phyloP scores from a whole-genome alignment of 1,140 invertebrate species.

The Pissodes strobi region DNA sequence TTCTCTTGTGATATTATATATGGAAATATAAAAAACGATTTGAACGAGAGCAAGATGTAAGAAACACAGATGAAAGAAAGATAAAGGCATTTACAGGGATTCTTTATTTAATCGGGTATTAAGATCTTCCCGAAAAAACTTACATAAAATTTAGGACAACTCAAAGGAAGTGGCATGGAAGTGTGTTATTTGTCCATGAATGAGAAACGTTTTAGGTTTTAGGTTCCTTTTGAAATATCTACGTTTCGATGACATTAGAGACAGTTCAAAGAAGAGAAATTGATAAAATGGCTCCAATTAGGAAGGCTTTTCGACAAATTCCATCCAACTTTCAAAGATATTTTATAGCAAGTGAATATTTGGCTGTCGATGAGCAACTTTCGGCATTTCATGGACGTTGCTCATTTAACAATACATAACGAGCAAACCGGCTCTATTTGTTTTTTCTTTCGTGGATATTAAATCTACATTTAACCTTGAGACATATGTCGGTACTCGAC shows the following conservation, averaged over 20 bases:
- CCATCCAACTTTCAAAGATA: no score
- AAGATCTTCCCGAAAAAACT: conserved; percentile 15
- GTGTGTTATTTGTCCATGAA: conserved; percentile 28
- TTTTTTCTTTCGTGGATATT: conserved; percentile 49
- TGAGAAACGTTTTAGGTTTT: conserved; percentile 35
- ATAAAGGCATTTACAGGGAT: conserved; percentile 26
- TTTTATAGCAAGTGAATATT: no score
- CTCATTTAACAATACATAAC: no score
- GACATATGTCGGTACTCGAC: conserved; percentile 51
- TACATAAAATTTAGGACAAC: conserved; percentile 42
- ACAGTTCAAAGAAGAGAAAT: conserved; percentile 6
- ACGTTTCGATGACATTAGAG: conserved; percentile 11
- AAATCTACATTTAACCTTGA: conserved; percentile 49
- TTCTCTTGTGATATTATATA: no score
- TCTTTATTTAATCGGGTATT: conserved; percentile 20
- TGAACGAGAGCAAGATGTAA: conserved; percentile 6
- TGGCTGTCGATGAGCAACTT: no score
- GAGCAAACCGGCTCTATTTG: conserved; percentile 52
- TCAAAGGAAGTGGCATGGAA: conserved; percentile 43
- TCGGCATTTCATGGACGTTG: no score
- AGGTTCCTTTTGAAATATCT: conserved; percentile 8
- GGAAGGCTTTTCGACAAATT: conserved; percentile 54
- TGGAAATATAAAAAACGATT: conserved; percentile 1
- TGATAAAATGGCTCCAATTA: conserved; percentile 52
- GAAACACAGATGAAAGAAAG: conserved; percentile 16